Conservation (phyloP, 2,113 vertebrate genomes). For the Callospermophilus lateralis region DNA sequence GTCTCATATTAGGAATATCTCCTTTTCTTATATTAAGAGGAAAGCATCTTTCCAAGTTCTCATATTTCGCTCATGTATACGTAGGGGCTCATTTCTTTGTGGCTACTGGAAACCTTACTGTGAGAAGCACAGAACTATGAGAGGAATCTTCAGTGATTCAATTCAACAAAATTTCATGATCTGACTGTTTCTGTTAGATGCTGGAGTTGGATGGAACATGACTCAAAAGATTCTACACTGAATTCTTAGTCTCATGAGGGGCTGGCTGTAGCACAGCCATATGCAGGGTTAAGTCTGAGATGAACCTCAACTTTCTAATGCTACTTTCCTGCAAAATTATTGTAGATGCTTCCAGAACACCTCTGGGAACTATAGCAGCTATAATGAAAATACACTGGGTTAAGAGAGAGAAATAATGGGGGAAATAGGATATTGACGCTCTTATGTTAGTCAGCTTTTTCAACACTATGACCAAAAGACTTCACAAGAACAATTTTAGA, state of each 20-base stretch:
- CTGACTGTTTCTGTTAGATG: not conserved
- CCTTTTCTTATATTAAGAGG: slow-evolving; percentile 46
- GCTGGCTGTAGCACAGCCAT: not conserved
- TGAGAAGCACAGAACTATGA: not conserved
- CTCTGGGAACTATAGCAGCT: not conserved
- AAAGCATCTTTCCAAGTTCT: slow-evolving; percentile 29
- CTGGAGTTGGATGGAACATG: not conserved
- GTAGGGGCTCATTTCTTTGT: not conserved
- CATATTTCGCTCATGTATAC: not conserved
- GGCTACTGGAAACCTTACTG: not conserved
- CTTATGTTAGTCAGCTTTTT: not conserved
- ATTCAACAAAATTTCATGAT: not conserved
- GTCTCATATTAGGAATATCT: slow-evolving; percentile 63
- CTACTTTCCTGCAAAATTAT: not conserved
- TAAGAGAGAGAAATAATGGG: not conserved
- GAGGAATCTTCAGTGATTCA: not conserved
- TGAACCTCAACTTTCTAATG: not conserved
- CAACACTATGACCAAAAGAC: no score
- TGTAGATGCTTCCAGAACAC: not conserved
- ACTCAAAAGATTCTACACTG: not conserved
- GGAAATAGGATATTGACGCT: not conserved
- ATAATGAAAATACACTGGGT: not conserved
- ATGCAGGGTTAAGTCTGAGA: not conserved
- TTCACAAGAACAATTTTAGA: not conserved
- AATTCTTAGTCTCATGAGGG: not conserved